A percentile compares a stretch with the other conserved stretches of the same genome.
These are phyloP conservation scores for Drosophila asahinai DNA, from an alignment of 1,140 invertebrate genomes.

Conservation along the genomic window DNA sequence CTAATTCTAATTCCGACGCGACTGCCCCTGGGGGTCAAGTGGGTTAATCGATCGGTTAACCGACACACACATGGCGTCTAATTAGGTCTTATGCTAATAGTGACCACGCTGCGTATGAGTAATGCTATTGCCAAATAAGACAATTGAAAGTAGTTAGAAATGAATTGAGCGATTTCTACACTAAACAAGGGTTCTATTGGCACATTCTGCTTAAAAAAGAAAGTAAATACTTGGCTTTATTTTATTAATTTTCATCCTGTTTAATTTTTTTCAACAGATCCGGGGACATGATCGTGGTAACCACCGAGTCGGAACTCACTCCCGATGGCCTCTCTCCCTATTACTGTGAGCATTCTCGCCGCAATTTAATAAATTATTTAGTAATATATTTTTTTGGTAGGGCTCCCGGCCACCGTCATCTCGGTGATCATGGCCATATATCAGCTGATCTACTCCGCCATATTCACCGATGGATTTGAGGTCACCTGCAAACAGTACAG, in stretches of 20 bases:
- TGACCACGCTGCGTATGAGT: conserved; percentile 20
- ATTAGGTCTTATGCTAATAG: conserved; percentile 72
- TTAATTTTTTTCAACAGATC: no score
- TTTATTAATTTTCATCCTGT: conserved; percentile 1
- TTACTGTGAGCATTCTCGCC: conserved; percentile 86
- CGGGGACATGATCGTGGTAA: conserved; percentile 87
- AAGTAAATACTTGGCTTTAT: conserved; percentile 11
- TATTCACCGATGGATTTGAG: conserved; percentile 89
- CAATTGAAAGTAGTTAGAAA: conserved; percentile 32
- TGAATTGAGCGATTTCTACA: not conserved
- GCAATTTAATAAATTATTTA: not conserved
- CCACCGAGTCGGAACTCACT: conserved; percentile 85
- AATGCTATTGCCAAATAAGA: conserved; percentile 29
- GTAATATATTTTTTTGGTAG: conserved; percentile 12
- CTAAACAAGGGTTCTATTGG: no score
- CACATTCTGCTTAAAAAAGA: not conserved
- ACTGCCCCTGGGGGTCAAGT: conserved; percentile 56
- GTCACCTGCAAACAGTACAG: conserved; percentile 89
- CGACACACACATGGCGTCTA: conserved; percentile 33
- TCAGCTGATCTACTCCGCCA: conserved; percentile 87
- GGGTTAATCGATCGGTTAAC: conserved; percentile 65
- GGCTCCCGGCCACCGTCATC: conserved; percentile 86
- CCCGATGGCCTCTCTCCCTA: conserved; percentile 86
- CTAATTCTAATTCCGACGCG: conserved; percentile 48
- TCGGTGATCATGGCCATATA: conserved; percentile 87